phyloP scores from a whole-genome alignment of 2,797 vertebrate species.

The Myoxocephalus aenaeus region DNA sequence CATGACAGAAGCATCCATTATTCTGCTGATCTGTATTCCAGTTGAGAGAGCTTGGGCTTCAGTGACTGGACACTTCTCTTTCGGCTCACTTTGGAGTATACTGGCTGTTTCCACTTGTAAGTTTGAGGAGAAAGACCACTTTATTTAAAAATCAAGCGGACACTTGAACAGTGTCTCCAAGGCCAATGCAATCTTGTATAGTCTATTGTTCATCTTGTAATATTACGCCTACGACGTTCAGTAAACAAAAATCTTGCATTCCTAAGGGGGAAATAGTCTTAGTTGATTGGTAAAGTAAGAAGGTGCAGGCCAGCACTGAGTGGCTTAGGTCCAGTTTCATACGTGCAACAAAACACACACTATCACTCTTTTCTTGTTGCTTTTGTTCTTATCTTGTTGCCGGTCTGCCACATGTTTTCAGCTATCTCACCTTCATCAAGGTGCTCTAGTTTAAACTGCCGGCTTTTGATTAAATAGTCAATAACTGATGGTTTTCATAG shows the following conservation, averaged over 20 bases:
- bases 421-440: not conserved
- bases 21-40: constrained; percentile 72
- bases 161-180: constrained; percentile 20
- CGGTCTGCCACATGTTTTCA: constrained; percentile 6
- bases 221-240: constrained; percentile 48
- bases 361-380: not conserved
- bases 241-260: constrained; percentile 50
- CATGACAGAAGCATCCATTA: constrained; percentile 78
- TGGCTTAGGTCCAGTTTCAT: not conserved
- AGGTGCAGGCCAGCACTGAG: constrained; percentile 3
- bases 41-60: constrained; percentile 51
- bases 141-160: constrained; percentile 55
- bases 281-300: constrained; percentile 46
- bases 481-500: not conserved
- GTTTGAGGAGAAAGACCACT: constrained; percentile 47
- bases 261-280: constrained; percentile 23
- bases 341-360: not conserved
- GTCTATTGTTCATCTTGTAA: constrained; percentile 53
- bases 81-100: constrained; percentile 40
- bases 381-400: constrained; percentile 8
- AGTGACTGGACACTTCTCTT: constrained; percentile 65
- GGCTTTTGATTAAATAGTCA: not conserved
- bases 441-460: constrained; percentile 1
- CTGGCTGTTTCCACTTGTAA: constrained; percentile 37
- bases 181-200: constrained; percentile 40